Base-by-base conservation (phyloP, 2,797 vertebrate genomes). In the Pyrocephalus nanus region DNA sequence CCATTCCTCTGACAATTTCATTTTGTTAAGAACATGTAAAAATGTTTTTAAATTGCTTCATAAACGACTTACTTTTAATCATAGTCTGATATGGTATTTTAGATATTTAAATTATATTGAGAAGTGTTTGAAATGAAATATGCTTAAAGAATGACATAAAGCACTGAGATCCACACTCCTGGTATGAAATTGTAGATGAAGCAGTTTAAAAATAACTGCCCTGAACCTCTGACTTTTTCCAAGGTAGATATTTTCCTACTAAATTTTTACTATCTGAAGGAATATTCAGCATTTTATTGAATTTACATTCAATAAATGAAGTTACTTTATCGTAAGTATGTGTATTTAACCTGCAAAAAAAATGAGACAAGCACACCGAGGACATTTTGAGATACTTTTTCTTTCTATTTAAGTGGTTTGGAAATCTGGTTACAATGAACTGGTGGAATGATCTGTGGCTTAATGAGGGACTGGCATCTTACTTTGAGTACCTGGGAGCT, bases 381-480 rank as follows among this genome's bases (percentile, higher is more conserved):
- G 61, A 58, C 75, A 79, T 86, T 61, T 43, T 95, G 76, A 95
- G 45, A 61, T 8, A 12, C 53, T 77, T 95, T 90, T 77, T 85
- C 53, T 87, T 94, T 88, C n/a, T 76, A 6, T 96, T 90, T 91
- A 96, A 98, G 98, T 98, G 98, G 98, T 98, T 98, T 97, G 98
- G 98, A 97, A 98, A 98, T 96, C 95, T 98, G 86, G 98, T 98
- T 82, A 98, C 98, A 34, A 98, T 98, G 97, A 97, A 90, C 25
- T 98, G 98, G 98, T 98, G 98, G 98, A 98, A 98, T 51, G 96
- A 98, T 79, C 51, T 98, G 32, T 98, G 98, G 98, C 98, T 98
- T 89, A 98, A 98, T 1, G 98, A 98, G 80, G 98, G 98, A 54
- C 97, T 98, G 86, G 95, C 98, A n/a, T 96, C 97, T 92, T 98